Evolutionary conservation across 2,888 invertebrate species (phyloP).

Genomic region (Patella pellucida): DNA sequence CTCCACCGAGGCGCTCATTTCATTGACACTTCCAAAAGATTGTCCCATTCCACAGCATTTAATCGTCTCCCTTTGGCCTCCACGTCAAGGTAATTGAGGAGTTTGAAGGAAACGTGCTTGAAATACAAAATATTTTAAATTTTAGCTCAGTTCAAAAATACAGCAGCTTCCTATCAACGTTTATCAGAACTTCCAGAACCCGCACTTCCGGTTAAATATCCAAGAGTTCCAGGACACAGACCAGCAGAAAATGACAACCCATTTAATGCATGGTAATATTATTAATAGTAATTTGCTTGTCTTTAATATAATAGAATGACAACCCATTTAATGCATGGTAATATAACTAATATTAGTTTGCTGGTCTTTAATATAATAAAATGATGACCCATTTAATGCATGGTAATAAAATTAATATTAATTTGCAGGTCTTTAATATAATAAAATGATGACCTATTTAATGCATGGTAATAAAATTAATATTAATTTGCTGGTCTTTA

Average conservation of each 20-base stretch:
- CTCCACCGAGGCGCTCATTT: too few relatives aligned
- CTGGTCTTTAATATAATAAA: not conserved
- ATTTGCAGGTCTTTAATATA: too few relatives aligned
- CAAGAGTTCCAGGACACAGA: constrained; percentile 42
- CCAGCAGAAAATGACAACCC: constrained; percentile 44
- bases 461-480: constrained; percentile 44
- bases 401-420: constrained; percentile 33
- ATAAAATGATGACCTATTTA: constrained; percentile 45
- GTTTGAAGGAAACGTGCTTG: too few relatives aligned
- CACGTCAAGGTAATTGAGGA: not conserved
- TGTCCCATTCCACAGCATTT: too few relatives aligned
- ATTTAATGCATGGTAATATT: constrained; percentile 49
- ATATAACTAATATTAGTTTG: too few relatives aligned
- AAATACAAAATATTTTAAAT: not conserved
- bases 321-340: constrained; percentile 55
- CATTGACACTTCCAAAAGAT: too few relatives aligned
- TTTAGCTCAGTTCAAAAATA: constrained; percentile 34
- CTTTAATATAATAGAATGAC: too few relatives aligned
- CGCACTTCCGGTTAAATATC: constrained; percentile 43
- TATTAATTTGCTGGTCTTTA: too few relatives aligned
- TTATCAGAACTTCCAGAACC: constrained; percentile 39
- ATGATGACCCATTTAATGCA: constrained; percentile 51
- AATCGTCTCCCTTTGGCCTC: not conserved
- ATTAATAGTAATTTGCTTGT: too few relatives aligned
- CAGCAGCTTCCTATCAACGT: constrained; percentile 32